Base-by-base conservation (phyloP, 2,888 invertebrate genomes). In the Panopea generosa region DNA sequence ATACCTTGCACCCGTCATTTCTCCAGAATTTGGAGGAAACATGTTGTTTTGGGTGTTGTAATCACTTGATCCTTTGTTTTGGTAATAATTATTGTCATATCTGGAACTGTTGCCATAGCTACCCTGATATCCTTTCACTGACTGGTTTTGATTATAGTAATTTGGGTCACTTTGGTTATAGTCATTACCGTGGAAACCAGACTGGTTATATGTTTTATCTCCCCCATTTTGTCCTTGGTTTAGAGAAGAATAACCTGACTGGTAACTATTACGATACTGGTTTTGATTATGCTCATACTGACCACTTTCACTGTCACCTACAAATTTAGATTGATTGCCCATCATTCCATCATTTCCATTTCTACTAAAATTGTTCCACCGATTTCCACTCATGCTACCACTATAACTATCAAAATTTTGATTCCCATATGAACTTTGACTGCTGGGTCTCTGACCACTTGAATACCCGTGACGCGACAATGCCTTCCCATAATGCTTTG, bases 61-160 rank as follows among this genome's bases (percentile, higher is more conserved):
- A 2, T 77, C 72, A 61, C 67, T 69, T 16, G 63, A 38, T 20
- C 71, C 65, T 29, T 68, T 68, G 38, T 72, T 71, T n/a, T n/a
- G n/a, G 61, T 75, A 75, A 57, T 61, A 72, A 38, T 61, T 68
- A 43, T 57, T 52, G 43, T 75, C 75, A 72, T 60, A 75, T 24
- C 79, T 29, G 45, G 53, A 59, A 40, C 68, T 67, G 47, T 66
- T 67, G 18, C 55, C 59, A 65, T 75, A 71, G 57, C 71, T 74
- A 68, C 75, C 75, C 68, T 71, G 79, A 65, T 62, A 72, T 22
- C 65, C 61, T 61, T 79, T 74, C 50, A 61, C 50, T 27, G 71
- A 56, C 61, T 76, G 80, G 38, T 71, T 74, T 57, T 74, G 81
- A 62, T 77, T 71, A 61, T 81, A 75, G 61, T 72, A 72, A 49